Evolutionary conservation across 2,888 invertebrate species (phyloP).

Genomic region (Xanthia togata): DNA sequence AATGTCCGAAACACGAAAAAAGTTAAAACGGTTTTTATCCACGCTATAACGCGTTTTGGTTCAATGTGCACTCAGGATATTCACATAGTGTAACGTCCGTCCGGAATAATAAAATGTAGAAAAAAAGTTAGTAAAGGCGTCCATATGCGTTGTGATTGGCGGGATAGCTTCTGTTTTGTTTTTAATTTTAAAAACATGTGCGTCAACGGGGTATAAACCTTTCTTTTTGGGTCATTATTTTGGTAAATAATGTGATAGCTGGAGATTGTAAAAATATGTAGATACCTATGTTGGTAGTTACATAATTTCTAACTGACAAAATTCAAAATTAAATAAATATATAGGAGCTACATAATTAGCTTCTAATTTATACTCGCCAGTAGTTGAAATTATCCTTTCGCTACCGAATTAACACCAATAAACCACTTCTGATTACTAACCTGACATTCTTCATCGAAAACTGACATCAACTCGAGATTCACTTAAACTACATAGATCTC

Average conservation of each 20-base stretch:
- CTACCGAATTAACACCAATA: background rate
- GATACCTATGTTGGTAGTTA: background rate
- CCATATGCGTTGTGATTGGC: conserved; percentile 34
- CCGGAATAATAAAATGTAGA: conserved; percentile 74
- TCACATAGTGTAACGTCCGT: conserved; percentile 72
- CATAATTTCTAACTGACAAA: background rate
- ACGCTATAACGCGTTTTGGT: conserved; percentile 58
- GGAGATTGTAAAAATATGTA: background rate
- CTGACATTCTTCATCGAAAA: background rate
- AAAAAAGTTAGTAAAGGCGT: conserved; percentile 57
- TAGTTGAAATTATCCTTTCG: background rate
- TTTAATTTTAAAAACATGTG: conserved; percentile 24
- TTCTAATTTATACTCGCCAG: background rate
- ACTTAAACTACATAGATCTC: no score
- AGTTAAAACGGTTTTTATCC: conserved; percentile 58
- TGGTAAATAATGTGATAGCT: background rate
- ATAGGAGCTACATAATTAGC: background rate
- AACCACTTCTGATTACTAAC: background rate
- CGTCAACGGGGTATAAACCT: background rate
- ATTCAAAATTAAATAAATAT: background rate
- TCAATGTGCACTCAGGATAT: conserved; percentile 74
- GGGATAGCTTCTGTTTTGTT: conserved; percentile 39
- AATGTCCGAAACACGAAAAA: conserved; percentile 44
- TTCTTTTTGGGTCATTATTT: background rate
- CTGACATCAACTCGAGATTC: background rate